These are phyloP conservation scores for Drosophila bipectinata DNA, from an alignment of 1,140 invertebrate genomes.

Conservation along the genomic window DNA sequence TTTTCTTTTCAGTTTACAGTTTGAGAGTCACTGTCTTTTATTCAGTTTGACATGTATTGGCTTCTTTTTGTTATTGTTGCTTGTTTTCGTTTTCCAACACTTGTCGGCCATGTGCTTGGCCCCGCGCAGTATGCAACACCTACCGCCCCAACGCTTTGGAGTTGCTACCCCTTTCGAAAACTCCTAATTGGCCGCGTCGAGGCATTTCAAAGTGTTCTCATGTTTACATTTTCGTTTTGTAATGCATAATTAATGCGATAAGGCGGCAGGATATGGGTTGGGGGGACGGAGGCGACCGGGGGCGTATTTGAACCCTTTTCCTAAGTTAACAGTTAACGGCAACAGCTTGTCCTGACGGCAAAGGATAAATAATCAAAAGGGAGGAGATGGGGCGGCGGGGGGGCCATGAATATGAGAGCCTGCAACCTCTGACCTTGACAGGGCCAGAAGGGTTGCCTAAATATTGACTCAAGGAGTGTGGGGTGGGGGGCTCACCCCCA, in stretches of 20 bases:
- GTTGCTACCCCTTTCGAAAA: background rate
- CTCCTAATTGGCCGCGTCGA: conserved; percentile 52
- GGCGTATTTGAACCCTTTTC: conserved; percentile 1
- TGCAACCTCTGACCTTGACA: conserved; percentile 33
- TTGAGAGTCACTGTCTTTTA: conserved; percentile 10
- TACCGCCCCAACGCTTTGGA: background rate
- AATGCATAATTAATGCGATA: conserved; percentile 61
- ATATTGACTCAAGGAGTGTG: background rate
- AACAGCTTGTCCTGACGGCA: conserved; percentile 24
- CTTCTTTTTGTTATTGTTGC: conserved; percentile 49
- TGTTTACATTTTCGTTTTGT: conserved; percentile 49
- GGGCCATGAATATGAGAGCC: background rate
- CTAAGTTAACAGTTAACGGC: conserved; percentile 19
- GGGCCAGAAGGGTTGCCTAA: conserved; percentile 15
- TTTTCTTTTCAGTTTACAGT: conserved; percentile 37
- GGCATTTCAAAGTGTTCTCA: conserved; percentile 45
- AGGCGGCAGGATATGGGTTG: background rate
- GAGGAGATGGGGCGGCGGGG: background rate
- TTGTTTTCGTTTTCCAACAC: conserved; percentile 55
- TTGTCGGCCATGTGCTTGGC: conserved; percentile 59
- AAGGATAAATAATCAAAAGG: conserved; percentile 9
- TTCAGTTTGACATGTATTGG: conserved; percentile 37
- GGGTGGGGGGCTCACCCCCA: background rate
- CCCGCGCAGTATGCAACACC: conserved; percentile 2
- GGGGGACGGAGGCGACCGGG: too few relatives aligned